Evolutionary conservation across 2,113 vertebrate genomes (phyloP), one percentile per base, ranked within the genome.

Genomic region (Lepisosteus osseus): DNA sequence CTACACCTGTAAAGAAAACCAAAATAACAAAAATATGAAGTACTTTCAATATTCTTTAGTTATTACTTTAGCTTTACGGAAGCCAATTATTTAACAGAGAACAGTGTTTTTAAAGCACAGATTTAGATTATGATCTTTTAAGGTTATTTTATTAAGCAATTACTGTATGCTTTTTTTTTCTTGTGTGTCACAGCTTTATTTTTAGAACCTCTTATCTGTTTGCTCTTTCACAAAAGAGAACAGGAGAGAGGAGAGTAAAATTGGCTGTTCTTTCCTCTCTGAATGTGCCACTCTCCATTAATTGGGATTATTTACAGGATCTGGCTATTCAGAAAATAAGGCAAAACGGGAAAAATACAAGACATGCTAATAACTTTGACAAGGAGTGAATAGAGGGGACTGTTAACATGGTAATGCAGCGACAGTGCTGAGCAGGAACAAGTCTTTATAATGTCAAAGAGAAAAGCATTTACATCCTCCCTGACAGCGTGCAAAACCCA

Each of bases 381-480:
- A 79, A 66, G 67, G 78, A 77, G 70, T 81, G 76, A 78, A 82
- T 77, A 55, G 68, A 42, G 70, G 75, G 54, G 57, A 54, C 44
- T 70, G 74, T 74, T 76, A 74, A 77, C 76, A 74, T 74, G 84
- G 82, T 57, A 74, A 78, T 76, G 65, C 68, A 75, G 74, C 75
- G 77, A 69, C 86, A 86, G 87, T 86, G 86, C 87, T 74, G 83
- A 80, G 87, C 86, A 87, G 86, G 89, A 84, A 70, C 67, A 68
- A 55, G 69, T 78, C 74, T 83, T 80, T 83, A 74, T 83, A 76
- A 78, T 75, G 78, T 81, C 78, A 76, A 14, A 73, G 74, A 68
- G 54, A 74, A 74, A 73, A 69, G 70, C 84, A 78, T 76, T 69
- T 75, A 72, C 78, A 77, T 76, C 74, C 45, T 57, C 66, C 67